Conservation (phyloP, 2,888 invertebrate genomes). For the Altica lythri region DNA sequence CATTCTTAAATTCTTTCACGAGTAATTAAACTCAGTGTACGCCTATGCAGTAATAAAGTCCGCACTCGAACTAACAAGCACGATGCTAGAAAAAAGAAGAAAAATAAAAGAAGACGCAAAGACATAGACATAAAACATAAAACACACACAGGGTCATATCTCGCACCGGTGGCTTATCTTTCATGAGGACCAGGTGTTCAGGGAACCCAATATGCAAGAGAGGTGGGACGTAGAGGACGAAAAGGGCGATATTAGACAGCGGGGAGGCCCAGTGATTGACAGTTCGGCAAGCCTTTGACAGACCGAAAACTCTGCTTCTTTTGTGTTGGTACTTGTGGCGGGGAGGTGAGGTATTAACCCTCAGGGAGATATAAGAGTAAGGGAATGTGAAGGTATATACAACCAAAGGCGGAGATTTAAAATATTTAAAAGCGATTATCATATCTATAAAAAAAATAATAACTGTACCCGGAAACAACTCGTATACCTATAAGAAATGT, state of each 20-base stretch:
- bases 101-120: slow-evolving; percentile 3
- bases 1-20: too few relatives aligned
- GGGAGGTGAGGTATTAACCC: not conserved
- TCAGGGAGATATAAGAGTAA: slow-evolving; percentile 7
- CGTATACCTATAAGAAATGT: too few relatives aligned
- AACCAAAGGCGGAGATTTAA: not conserved
- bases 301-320: slow-evolving; percentile 23
- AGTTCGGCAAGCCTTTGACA: slow-evolving; percentile 39
- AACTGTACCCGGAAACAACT: too few relatives aligned
- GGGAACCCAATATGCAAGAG: slow-evolving; percentile 26
- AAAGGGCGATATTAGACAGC: slow-evolving; percentile 49
- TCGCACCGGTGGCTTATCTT: slow-evolving; percentile 9
- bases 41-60: not conserved
- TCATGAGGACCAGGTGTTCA: slow-evolving; percentile 35
- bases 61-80: not conserved
- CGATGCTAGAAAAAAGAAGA: not conserved
- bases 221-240: slow-evolving; percentile 40
- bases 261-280: slow-evolving; percentile 53
- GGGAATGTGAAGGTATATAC: slow-evolving; percentile 7
- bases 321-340: slow-evolving; percentile 4
- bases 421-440: too few relatives aligned
- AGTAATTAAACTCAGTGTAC: too few relatives aligned
- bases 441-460: too few relatives aligned
- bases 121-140: slow-evolving; percentile 12
- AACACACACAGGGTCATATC: slow-evolving; percentile 11